Evolutionary conservation across 1,140 invertebrate species (phyloP).

Genomic region (Eumeta japonica): DNA sequence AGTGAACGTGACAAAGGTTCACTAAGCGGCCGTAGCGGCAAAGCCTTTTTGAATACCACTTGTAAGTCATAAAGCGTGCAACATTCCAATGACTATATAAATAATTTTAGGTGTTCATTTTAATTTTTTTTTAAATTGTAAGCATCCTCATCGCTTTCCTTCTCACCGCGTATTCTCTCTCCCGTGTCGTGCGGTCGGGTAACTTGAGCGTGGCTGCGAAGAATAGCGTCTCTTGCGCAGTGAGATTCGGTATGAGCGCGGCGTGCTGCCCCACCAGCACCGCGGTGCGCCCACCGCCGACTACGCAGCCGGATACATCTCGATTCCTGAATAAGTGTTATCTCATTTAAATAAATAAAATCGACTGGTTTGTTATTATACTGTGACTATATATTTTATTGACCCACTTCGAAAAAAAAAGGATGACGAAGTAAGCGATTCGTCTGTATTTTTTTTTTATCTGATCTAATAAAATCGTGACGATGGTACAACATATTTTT

Average conservation of each 20-base stretch:
- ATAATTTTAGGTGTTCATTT: background rate
- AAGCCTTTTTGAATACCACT: too few relatives aligned
- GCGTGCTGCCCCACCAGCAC: slow-evolving; percentile 70
- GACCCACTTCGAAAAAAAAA: too few relatives aligned
- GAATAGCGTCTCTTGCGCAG: slow-evolving; percentile 64
- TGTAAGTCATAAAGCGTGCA: background rate
- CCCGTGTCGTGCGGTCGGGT: slow-evolving; percentile 16
- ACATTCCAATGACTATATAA: background rate
- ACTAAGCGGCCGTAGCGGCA: too few relatives aligned
- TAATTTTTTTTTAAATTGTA: background rate
- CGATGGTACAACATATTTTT: too few relatives aligned
- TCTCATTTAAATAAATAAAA: too few relatives aligned
- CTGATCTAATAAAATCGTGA: too few relatives aligned
- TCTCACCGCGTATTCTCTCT: slow-evolving; percentile 24
- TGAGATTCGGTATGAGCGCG: slow-evolving; percentile 64
- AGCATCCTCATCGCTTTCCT: too few relatives aligned
- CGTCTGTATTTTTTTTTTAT: too few relatives aligned
- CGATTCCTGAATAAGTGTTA: slow-evolving; percentile 34
- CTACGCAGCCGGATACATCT: slow-evolving; percentile 31
- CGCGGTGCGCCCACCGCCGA: slow-evolving; percentile 31
- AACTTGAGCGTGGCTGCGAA: slow-evolving; percentile 68
- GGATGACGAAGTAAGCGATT: too few relatives aligned
- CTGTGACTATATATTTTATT: too few relatives aligned
- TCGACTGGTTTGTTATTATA: too few relatives aligned
- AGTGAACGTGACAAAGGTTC: too few relatives aligned